A percentile compares a stretch with the other conserved stretches of the same genome.
phyloP scores from a whole-genome alignment of 1,140 invertebrate genomes.

The Platyura marginata region DNA sequence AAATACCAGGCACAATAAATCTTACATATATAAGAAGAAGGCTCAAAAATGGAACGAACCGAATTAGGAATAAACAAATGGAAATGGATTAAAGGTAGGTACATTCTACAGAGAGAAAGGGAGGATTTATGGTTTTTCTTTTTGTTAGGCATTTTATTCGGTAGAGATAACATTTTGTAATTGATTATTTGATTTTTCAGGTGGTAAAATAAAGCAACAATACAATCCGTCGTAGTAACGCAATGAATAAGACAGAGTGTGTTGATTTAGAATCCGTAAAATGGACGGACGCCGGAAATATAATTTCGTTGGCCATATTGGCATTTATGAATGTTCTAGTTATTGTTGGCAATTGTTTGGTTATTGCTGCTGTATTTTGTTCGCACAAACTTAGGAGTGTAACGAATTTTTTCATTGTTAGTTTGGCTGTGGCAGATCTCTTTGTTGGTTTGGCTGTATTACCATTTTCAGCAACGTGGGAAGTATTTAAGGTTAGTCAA shows the following conservation, averaged over 20 bases:
- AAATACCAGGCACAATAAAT: no score
- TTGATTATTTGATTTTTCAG: conserved; percentile 7
- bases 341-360: conserved; percentile 73
- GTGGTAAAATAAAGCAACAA: conserved; percentile 17
- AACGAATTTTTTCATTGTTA: conserved; percentile 89
- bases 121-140: background rate
- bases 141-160: background rate
- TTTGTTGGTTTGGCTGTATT: conserved; percentile 80
- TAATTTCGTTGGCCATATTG: conserved; percentile 55
- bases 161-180: background rate
- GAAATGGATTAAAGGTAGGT: conserved; percentile 2
- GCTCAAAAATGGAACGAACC: conserved; percentile 1
- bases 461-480: conserved; percentile 74
- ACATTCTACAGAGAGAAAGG: no score
- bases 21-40: no score
- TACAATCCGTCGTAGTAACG: conserved; percentile 13
- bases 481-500: conserved; percentile 63
- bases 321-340: conserved; percentile 71
- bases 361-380: conserved; percentile 80
- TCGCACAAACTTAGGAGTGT: conserved; percentile 74
- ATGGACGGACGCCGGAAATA: conserved; percentile 54
- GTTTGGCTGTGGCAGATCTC: conserved; percentile 80
- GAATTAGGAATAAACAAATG: conserved; percentile 2
- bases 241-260: conserved; percentile 56
- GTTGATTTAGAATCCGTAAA: conserved; percentile 51